A percentile compares a stretch with the other conserved stretches of the same genome.
These are phyloP conservation scores for Rhynchophorus ferrugineus DNA, from an alignment of 1,140 invertebrate genomes.

Conservation along the genomic window DNA sequence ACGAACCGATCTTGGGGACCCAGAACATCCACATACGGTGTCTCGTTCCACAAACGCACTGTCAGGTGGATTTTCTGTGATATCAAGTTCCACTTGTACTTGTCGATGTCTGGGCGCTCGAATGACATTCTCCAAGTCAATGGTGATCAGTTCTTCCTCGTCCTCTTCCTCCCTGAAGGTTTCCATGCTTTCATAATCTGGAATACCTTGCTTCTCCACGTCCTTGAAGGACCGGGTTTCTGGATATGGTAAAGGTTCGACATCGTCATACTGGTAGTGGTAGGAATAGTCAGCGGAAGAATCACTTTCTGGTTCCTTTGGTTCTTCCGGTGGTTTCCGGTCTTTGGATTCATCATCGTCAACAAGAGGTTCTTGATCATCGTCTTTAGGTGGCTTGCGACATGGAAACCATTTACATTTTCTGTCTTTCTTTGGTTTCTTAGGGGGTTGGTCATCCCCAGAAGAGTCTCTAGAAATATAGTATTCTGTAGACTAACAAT, in stretches of 20 bases:
- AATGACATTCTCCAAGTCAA: conserved; percentile 12
- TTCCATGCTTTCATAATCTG: conserved; percentile 34
- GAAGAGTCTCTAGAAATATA: conserved; percentile 23
- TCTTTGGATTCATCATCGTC: conserved; percentile 11
- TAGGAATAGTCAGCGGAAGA: conserved; percentile 28
- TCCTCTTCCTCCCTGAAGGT: conserved; percentile 22
- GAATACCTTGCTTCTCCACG: conserved; percentile 32
- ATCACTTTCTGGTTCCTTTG: conserved; percentile 5
- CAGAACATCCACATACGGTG: not conserved
- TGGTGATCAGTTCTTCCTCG: too few species aligned
- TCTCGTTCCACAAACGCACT: not conserved
- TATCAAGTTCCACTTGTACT: conserved; percentile 4
- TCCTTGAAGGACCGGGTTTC: conserved; percentile 24
- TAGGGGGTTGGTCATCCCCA: conserved; percentile 11
- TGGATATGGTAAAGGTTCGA: conserved; percentile 3
- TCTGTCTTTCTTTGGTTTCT: conserved; percentile 13
- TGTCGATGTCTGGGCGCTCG: conserved; percentile 1
- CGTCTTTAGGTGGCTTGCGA: conserved; percentile 4
- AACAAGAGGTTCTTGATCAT: conserved; percentile 9
- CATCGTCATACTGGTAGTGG: conserved; percentile 32
- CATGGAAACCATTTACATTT: conserved; percentile 9
- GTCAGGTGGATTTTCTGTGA: not conserved
- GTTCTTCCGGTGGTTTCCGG: conserved; percentile 9
- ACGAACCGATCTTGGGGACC: not conserved
- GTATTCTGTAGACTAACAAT: too few species aligned